Conservation (phyloP, 2,888 invertebrate genomes). For the Thymelicus acteon region DNA sequence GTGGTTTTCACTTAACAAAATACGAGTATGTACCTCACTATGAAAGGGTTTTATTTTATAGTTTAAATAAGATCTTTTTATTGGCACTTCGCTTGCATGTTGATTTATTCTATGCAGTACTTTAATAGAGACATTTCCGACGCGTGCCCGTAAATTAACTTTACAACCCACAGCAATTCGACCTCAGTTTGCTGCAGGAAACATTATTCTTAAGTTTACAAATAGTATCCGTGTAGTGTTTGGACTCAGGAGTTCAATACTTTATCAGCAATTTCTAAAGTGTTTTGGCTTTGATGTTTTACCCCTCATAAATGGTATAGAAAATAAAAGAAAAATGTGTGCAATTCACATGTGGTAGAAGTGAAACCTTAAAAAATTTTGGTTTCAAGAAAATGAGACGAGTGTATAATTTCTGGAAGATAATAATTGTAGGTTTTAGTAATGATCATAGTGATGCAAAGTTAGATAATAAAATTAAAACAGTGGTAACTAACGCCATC, state of each 20-base stretch:
- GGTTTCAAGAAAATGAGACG: too few relatives aligned
- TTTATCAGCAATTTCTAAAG: neutral
- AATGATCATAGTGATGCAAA: too few relatives aligned
- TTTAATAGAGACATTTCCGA: constrained; percentile 18
- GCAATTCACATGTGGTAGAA: too few relatives aligned
- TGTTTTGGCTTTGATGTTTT: too few relatives aligned
- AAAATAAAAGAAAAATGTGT: too few relatives aligned
- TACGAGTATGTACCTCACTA: constrained; percentile 14
- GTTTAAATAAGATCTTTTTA: constrained; percentile 35
- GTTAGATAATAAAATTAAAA: too few relatives aligned
- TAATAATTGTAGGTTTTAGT: too few relatives aligned
- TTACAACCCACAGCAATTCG: constrained; percentile 1
- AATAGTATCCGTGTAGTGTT: constrained; percentile 1
- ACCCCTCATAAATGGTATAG: too few relatives aligned
- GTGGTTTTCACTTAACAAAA: constrained; percentile 33
- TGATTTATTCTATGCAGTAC: constrained; percentile 17
- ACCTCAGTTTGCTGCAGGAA: constrained; percentile 1
- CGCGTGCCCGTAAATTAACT: constrained; percentile 1
- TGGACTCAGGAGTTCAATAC: constrained; percentile 38
- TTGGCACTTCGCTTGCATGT: constrained; percentile 26
- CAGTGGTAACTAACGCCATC: too few relatives aligned
- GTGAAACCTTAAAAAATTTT: too few relatives aligned
- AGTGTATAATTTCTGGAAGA: too few relatives aligned
- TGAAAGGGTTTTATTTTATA: constrained; percentile 35
- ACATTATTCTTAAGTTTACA: constrained; percentile 4